phyloP scores from a whole-genome alignment of 2,113 vertebrate species.

The Fregetta grallaria region DNA sequence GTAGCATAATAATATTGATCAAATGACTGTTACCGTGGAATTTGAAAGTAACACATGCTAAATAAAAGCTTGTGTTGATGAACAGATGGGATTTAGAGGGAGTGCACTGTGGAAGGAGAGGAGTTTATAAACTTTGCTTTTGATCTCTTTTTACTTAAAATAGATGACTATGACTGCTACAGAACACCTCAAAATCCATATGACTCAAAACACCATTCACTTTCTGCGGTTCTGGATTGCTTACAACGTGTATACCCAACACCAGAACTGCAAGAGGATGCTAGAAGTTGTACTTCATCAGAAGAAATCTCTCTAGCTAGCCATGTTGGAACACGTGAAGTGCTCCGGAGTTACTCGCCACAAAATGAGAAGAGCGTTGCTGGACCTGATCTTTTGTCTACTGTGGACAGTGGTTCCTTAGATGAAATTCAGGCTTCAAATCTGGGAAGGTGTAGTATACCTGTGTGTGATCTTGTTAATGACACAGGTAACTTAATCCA shows the following conservation, averaged over 20 bases:
- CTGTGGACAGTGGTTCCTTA: slow-evolving; percentile 78
- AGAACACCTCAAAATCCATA: slow-evolving; percentile 61
- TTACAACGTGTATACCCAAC: slow-evolving; percentile 57
- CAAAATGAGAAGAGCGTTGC: slow-evolving; percentile 79
- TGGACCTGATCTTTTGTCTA: slow-evolving; percentile 90
- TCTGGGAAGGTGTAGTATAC: slow-evolving; percentile 79
- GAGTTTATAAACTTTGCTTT: background rate
- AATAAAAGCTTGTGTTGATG: background rate
- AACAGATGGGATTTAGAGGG: background rate
- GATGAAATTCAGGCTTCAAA: slow-evolving; percentile 72
- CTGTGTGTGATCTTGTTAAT: slow-evolving; percentile 90
- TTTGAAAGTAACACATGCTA: background rate
- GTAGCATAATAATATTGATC: background rate
- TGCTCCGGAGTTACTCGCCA: slow-evolving; percentile 7
- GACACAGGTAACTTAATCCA: slow-evolving; percentile 82
- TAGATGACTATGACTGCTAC: slow-evolving; percentile 82
- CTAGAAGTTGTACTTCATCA: background rate
- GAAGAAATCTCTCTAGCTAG: slow-evolving; percentile 61
- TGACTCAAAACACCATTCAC: slow-evolving; percentile 54
- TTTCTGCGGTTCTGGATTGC: slow-evolving; percentile 69
- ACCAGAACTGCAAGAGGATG: slow-evolving; percentile 37
- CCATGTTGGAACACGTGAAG: background rate
- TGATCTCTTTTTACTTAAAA: slow-evolving; percentile 21
- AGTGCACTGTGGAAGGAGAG: background rate
- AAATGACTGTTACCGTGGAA: background rate